Conservation (phyloP, 2,888 invertebrate genomes). For the Octodonta nipae region DNA sequence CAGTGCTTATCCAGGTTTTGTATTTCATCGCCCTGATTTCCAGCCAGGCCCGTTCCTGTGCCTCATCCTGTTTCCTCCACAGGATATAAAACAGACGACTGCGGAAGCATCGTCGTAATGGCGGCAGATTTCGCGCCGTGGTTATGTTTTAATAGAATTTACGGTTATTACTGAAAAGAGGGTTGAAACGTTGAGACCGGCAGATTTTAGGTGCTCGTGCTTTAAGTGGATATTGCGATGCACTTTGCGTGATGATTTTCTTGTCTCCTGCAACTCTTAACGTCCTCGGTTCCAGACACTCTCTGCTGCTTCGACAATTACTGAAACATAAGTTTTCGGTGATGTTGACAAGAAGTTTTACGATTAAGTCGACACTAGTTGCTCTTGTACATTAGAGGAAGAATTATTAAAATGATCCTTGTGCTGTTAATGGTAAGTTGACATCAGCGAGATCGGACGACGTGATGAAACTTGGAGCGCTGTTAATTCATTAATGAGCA, state of each 20-base stretch:
- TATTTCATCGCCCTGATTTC: too few relatives aligned
- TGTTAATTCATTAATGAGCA: too few relatives aligned
- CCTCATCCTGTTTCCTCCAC: conserved; percentile 2
- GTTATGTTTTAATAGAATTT: conserved; percentile 42
- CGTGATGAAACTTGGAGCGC: too few relatives aligned
- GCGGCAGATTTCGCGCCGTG: conserved; percentile 40
- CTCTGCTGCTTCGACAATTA: too few relatives aligned
- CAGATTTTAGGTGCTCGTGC: conserved; percentile 26
- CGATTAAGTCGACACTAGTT: too few relatives aligned
- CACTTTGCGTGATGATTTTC: conserved; percentile 32
- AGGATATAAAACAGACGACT: conserved; percentile 36
- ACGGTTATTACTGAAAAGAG: conserved; percentile 36
- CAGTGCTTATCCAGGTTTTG: too few relatives aligned
- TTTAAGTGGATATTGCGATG: conserved; percentile 32
- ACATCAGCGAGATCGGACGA: too few relatives aligned
- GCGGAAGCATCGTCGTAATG: conserved; percentile 35
- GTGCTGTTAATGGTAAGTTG: too few relatives aligned
- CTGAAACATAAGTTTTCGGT: too few relatives aligned
- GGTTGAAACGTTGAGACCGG: conserved; percentile 25
- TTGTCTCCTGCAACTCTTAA: conserved; percentile 6
- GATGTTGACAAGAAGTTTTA: too few relatives aligned
- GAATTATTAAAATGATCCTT: too few relatives aligned
- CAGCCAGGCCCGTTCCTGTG: conserved; percentile 9
- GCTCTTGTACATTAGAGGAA: too few relatives aligned
- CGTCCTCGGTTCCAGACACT: neutral